phyloP scores from a whole-genome alignment of 2,888 invertebrate species.

The Sarcophaga variegata region DNA sequence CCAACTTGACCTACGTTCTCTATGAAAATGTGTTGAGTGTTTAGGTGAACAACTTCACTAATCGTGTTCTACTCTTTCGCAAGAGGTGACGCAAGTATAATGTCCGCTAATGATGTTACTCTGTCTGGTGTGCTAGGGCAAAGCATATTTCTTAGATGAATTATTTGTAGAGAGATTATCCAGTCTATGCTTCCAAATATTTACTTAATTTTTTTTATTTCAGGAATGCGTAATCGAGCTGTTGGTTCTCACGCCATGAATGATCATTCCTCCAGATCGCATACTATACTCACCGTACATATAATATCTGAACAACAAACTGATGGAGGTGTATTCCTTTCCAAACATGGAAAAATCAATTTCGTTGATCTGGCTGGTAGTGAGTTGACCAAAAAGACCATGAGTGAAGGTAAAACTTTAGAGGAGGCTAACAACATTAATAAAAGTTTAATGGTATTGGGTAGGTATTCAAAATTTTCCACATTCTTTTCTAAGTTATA shows the following conservation, averaged over 20 bases:
- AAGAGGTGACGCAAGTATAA: too few species aligned
- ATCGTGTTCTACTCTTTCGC: too few species aligned
- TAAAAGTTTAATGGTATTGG: conserved; percentile 96
- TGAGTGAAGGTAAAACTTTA: conserved; percentile 92
- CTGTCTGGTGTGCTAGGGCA: too few species aligned
- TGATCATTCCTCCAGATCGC: conserved; percentile 95
- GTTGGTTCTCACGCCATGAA: conserved; percentile 96
- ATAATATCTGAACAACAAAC: conserved; percentile 93
- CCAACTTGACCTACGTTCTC: too few species aligned
- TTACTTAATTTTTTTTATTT: conserved; percentile 12
- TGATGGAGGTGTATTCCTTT: conserved; percentile 91
- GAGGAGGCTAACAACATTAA: conserved; percentile 98
- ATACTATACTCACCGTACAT: conserved; percentile 90
- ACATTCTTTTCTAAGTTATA: background rate
- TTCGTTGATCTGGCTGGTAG: conserved; percentile 98
- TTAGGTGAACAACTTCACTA: too few species aligned
- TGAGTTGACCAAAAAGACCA: conserved; percentile 96
- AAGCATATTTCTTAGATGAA: too few species aligned
- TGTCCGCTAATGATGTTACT: too few species aligned
- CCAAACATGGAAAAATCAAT: conserved; percentile 96
- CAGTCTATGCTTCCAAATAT: too few species aligned
- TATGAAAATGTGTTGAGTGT: too few species aligned
- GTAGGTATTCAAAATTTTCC: conserved; percentile 82
- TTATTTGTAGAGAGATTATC: too few species aligned
- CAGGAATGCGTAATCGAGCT: conserved; percentile 94